Evolutionary conservation across 92 coral and sea anemone genomes (phyloP).

Genomic region (Zoanthus sociatus): DNA sequence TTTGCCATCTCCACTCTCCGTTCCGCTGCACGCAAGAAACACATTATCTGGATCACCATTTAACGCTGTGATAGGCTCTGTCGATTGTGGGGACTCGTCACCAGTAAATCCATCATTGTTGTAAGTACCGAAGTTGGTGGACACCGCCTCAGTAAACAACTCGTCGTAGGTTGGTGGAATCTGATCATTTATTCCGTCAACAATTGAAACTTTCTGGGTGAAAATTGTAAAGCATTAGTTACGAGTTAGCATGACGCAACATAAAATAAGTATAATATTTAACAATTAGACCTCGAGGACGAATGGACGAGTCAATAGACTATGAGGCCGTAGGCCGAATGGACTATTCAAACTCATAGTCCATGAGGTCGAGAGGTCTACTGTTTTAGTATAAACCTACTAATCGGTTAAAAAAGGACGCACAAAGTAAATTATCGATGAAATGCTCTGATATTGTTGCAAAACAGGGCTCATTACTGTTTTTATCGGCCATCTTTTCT

Average conservation of each 20-base stretch:
- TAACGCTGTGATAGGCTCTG: not conserved
- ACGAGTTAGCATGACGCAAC: not conserved
- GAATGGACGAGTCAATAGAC: no score
- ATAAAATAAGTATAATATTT: no score
- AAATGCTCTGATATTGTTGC: no score
- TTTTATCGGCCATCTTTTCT: no score
- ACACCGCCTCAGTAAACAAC: conserved; percentile 14
- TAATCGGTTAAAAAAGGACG: no score
- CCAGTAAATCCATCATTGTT: conserved; percentile 16
- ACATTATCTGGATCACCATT: conserved; percentile 17
- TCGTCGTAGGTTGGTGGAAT: conserved; percentile 39
- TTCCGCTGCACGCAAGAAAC: conserved; percentile 1
- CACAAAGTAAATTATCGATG: no score
- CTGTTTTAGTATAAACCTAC: no score
- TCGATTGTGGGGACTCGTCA: not conserved
- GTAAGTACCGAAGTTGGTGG: conserved; percentile 13
- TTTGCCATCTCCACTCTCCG: conserved; percentile 9
- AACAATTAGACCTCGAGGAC: no score
- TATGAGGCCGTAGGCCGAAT: no score
- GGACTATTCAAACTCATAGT: no score
- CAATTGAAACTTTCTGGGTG: not conserved
- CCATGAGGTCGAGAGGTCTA: no score
- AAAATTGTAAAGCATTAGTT: not conserved
- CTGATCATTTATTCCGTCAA: conserved; percentile 11
- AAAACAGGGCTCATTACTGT: no score